phyloP scores from a whole-genome alignment of 2,797 vertebrate species.

The Distichodus sexfasciatus region DNA sequence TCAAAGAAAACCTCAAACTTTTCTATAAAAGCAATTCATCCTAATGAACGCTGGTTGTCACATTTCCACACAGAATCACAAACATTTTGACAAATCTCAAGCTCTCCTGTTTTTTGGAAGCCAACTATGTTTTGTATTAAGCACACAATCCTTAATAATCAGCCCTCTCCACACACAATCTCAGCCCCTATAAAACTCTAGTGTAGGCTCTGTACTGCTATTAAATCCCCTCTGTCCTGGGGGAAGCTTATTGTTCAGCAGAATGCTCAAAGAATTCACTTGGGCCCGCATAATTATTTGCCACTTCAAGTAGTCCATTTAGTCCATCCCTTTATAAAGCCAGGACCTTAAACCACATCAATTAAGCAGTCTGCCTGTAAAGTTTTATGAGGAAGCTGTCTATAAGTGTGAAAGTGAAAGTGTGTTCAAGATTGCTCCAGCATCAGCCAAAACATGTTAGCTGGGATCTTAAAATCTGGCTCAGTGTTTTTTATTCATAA shows the following conservation, averaged over 20 bases:
- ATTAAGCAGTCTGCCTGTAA: slow-evolving; percentile 31
- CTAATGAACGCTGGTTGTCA: too few relatives aligned
- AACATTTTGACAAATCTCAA: too few relatives aligned
- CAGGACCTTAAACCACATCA: slow-evolving; percentile 20
- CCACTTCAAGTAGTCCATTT: slow-evolving; percentile 5
- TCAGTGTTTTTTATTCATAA: too few relatives aligned
- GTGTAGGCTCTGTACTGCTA: neutral
- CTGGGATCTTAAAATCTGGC: neutral
- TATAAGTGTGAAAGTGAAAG: neutral
- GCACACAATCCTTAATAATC: too few relatives aligned
- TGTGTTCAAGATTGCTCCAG: neutral
- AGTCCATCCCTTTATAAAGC: neutral
- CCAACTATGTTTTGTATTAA: too few relatives aligned
- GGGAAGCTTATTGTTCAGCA: slow-evolving; percentile 4
- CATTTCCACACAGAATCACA: too few relatives aligned
- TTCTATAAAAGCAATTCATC: too few relatives aligned
- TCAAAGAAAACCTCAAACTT: too few relatives aligned
- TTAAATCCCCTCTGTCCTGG: neutral
- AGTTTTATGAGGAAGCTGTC: slow-evolving; percentile 21
- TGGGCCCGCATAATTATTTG: slow-evolving; percentile 4
- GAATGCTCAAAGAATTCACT: neutral
- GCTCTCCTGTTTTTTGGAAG: too few relatives aligned
- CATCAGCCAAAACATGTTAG: neutral
- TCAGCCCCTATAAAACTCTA: too few relatives aligned
- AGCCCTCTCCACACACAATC: too few relatives aligned